A percentile compares a stretch with the other conserved stretches of the same genome.
Conservation (phyloP, 2,113 vertebrate genomes). For the Microcebus tavaratra region DNA sequence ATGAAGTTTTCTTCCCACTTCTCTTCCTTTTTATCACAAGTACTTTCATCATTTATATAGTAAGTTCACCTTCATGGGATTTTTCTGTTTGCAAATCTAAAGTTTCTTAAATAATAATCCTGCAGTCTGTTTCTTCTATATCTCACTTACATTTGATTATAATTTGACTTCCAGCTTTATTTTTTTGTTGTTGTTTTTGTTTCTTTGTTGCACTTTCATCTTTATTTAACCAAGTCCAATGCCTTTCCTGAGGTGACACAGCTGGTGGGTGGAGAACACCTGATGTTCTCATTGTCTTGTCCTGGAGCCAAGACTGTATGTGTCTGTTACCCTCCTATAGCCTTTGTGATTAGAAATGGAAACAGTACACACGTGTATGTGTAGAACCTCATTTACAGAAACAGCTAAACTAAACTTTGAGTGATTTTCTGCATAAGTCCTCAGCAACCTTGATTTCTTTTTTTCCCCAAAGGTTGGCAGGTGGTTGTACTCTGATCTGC, state of each 20-base stretch:
- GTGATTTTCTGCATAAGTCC: not conserved
- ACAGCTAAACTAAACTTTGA: not conserved
- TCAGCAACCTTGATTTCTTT: constrained; percentile 36
- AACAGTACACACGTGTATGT: fast-evolving
- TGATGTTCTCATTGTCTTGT: not conserved
- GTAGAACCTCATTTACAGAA: not conserved
- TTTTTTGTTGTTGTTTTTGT: not conserved
- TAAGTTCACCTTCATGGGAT: not conserved
- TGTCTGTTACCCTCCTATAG: not conserved
- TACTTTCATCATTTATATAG: not conserved
- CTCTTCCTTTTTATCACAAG: not conserved
- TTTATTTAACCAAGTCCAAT: not conserved
- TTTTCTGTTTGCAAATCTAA: not conserved
- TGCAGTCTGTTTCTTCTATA: not conserved
- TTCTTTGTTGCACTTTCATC: not conserved
- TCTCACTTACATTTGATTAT: not conserved
- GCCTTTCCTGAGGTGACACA: not conserved
- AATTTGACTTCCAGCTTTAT: not conserved
- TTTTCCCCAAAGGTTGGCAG: constrained; percentile 39
- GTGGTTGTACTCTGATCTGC: not conserved
- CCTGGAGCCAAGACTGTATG: not conserved
- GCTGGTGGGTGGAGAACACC: not conserved
- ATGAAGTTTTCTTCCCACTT: too few species aligned
- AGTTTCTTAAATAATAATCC: too few species aligned
- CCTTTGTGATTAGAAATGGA: not conserved